phyloP scores from a whole-genome alignment of 2,113 vertebrate species.

The Xenus cinereus region DNA sequence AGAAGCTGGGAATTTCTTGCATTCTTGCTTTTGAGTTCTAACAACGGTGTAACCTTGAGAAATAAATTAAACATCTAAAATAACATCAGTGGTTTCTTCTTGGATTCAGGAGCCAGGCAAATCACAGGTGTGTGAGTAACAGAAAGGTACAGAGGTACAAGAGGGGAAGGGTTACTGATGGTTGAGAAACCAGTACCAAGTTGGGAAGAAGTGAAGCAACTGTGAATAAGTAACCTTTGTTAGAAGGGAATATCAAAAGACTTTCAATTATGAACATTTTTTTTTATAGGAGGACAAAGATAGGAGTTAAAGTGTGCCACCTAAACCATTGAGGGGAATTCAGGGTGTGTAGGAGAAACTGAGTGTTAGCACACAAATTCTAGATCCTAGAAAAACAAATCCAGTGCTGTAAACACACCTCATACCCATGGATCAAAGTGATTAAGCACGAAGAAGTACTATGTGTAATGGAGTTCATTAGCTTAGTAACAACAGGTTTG shows the following conservation, averaged over 20 bases:
- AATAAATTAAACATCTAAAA: neutral
- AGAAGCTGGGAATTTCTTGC: neutral
- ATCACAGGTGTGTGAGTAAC: neutral
- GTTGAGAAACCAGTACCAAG: neutral
- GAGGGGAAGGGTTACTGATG: neutral
- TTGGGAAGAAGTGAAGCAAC: neutral
- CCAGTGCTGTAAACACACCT: neutral
- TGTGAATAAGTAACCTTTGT: neutral
- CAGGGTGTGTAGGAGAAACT: neutral
- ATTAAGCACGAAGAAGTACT: neutral
- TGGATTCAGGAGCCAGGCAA: neutral
- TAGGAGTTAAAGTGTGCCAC: neutral
- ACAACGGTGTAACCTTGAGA: neutral
- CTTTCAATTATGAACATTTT: accelerated
- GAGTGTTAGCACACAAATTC: neutral
- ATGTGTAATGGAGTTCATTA: neutral
- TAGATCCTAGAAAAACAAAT: neutral
- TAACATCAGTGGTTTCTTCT: neutral
- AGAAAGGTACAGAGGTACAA: neutral
- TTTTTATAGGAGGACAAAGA: neutral
- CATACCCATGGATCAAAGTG: neutral
- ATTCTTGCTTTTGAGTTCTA: neutral
- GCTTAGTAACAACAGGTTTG: neutral
- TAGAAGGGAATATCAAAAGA: neutral
- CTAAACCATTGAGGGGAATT: neutral